These are phyloP conservation scores for Papilio gigon DNA, from an alignment of 2,888 invertebrate genomes.

Conservation along the genomic window DNA sequence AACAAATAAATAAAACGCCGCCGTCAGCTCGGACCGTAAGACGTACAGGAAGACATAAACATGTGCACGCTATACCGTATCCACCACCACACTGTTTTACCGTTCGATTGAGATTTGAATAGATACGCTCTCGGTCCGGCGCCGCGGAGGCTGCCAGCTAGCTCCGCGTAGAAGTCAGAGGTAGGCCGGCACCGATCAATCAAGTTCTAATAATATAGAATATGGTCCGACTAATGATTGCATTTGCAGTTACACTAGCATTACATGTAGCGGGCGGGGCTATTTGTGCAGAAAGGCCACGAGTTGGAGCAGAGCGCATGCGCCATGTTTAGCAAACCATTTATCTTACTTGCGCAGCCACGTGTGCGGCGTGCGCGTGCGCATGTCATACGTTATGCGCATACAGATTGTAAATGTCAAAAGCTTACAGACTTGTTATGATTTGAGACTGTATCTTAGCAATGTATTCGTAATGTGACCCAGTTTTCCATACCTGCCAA, in stretches of 20 bases:
- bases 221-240: slow-evolving; percentile 8
- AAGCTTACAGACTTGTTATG: not conserved
- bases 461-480: not conserved
- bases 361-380: slow-evolving; percentile 4
- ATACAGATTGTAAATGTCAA: not conserved
- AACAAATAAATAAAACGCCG: not conserved
- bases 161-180: not conserved
- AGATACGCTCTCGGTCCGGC: no score
- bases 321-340: slow-evolving; percentile 12
- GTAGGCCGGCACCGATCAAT: not conserved
- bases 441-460: not conserved
- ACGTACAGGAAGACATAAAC: not conserved
- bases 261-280: not conserved
- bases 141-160: no score
- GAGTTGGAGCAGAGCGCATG: not conserved
- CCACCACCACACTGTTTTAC: no score
- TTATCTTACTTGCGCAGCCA: not conserved
- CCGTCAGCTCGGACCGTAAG: not conserved
- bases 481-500: not conserved
- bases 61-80: no score
- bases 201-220: not conserved
- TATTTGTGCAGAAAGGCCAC: slow-evolving; percentile 5
- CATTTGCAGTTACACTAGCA: slow-evolving; percentile 4
- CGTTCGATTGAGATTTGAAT: no score
- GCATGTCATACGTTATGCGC: not conserved